phyloP scores from a whole-genome alignment of 2,797 vertebrate genomes.

The Sarcophilus harrisii region DNA sequence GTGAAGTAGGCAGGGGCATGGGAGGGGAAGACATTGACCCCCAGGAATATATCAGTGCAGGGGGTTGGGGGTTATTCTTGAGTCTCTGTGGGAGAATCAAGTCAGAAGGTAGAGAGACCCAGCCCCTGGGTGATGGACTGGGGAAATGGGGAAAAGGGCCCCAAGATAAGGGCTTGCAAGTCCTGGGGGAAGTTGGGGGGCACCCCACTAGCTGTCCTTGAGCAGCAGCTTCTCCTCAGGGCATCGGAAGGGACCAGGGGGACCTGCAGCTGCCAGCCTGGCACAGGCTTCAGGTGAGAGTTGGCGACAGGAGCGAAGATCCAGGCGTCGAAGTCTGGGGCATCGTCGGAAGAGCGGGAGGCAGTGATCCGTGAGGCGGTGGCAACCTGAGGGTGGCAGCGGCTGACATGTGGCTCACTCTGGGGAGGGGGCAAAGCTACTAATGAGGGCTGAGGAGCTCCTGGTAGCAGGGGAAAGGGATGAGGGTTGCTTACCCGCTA shows the following conservation, averaged over 20 bases:
- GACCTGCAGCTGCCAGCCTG: slow-evolving; percentile 88
- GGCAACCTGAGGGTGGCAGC: slow-evolving; percentile 85
- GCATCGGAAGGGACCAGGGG: slow-evolving; percentile 81
- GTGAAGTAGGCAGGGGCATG: slow-evolving; percentile 68
- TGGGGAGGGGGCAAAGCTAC: neutral
- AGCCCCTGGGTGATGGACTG: slow-evolving; percentile 60
- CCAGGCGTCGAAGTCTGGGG: slow-evolving; percentile 89
- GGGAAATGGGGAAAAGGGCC: slow-evolving; percentile 67
- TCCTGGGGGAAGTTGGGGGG: slow-evolving; percentile 64
- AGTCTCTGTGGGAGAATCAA: slow-evolving; percentile 71
- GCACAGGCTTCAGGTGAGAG: slow-evolving; percentile 90
- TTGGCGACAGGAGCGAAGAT: slow-evolving; percentile 92
- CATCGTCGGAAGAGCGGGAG: slow-evolving; percentile 91
- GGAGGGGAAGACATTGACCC: slow-evolving; percentile 60
- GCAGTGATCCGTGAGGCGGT: slow-evolving; percentile 92
- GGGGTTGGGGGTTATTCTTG: slow-evolving; percentile 71
- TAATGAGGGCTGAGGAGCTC: neutral
- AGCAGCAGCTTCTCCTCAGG: slow-evolving; percentile 92
- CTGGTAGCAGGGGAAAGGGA: neutral
- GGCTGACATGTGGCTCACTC: slow-evolving; percentile 22
- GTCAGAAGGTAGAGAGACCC: slow-evolving; percentile 71
- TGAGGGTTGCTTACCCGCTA: slow-evolving; percentile 87
- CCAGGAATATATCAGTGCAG: slow-evolving; percentile 78
- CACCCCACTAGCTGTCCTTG: slow-evolving; percentile 91
- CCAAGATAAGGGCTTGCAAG: slow-evolving; percentile 63